Base-by-base conservation (phyloP, 2,797 vertebrate species). In the Diplodus sargus region DNA sequence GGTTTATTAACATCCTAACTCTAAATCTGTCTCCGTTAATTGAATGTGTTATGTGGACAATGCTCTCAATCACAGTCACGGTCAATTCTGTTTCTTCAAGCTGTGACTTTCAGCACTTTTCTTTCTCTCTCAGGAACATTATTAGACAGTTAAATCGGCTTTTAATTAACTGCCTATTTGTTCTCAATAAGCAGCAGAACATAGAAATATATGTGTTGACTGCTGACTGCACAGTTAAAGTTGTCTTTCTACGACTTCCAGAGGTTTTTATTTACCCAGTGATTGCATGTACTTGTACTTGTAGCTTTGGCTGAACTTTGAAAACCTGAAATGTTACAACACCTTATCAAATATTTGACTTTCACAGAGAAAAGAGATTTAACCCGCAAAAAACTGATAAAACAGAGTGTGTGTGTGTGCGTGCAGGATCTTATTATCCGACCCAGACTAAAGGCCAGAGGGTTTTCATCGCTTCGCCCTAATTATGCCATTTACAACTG, bases 401-500 rank as follows among this genome's bases (percentile, higher is more conserved):
- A 34, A 34, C 30, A 18, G 20, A 58, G 22, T 52, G 64, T 52
- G 51, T 39, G 58, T 62, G 70, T 48, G 12, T 28, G 25, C 45
- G 52, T 39, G 28, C 34, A 13, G 42, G 28, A 63, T 71, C 17
- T 76, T 70, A 78, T 83, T 74, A 88, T 82, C 66, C 70, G 61
- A 70, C 56, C 1, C 74, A 71, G 70, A 49, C 57, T 63, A 48
- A 58, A 83, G 67, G 76, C 75, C 83, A 83, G 56, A 81, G 84
- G 83, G 84, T 89, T 85, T 75, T 87, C 75, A 84, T 80, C 78
- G 58, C 71, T 64, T 85, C 64, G 74, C 43, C 25, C 77, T 91
- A 80, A 90, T 87, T 84, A 85, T 80, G 56, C 70, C 81, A 79
- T 84, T 85, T 86, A 85, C 74, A 79, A 76, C 70, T 53, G 16